Base-by-base conservation (phyloP, 2,888 invertebrate genomes). In the Drosophila villosipedis region DNA sequence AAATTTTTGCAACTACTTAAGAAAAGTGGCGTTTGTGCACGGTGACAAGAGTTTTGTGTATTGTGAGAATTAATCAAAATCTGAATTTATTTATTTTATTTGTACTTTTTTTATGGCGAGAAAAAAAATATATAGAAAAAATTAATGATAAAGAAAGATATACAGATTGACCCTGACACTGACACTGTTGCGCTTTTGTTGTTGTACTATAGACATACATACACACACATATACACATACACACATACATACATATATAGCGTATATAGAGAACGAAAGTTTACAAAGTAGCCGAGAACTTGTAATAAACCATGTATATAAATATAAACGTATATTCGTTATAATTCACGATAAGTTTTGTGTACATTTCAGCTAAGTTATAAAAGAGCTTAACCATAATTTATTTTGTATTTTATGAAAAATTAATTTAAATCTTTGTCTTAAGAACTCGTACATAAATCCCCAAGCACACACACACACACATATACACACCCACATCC, bases 101-200 rank as follows among this genome's bases (percentile, higher is more conserved):
- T 65, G 65, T 78, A 73, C 72, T 75, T 72, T 75, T 72, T 76
- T 64, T 66, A 74, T 73, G 72, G 70, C 70, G 33, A 80, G 57
- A 67, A 57, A 61, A 30, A 67, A 60, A 37, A 54, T 14, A 16
- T 50, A 52, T 31, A 31, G 70, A 64, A 50, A 30, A 66, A 55
- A 58, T 33, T 9, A 47, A 25, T 47, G 25, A 47, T 57, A 64
- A 33, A 65, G 63, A 65, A 60, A 55, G 10, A 59, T 71, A 62
- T 72, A 78, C 58, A 47, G 62, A 77, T 84, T 76, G 91, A 90
- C 91, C 76, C 73, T 80, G 86, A 73, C 89, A 85, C 76, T 88
- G 89, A 90, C 89, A 89, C 76, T 85, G 89, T 85, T 90, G 86
- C 90, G 90, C 86, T 90, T 90, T 85, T 85, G 86, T 85, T 85